phyloP scores from a whole-genome alignment of 2,888 invertebrate genomes.

The Amorpha juglandis region DNA sequence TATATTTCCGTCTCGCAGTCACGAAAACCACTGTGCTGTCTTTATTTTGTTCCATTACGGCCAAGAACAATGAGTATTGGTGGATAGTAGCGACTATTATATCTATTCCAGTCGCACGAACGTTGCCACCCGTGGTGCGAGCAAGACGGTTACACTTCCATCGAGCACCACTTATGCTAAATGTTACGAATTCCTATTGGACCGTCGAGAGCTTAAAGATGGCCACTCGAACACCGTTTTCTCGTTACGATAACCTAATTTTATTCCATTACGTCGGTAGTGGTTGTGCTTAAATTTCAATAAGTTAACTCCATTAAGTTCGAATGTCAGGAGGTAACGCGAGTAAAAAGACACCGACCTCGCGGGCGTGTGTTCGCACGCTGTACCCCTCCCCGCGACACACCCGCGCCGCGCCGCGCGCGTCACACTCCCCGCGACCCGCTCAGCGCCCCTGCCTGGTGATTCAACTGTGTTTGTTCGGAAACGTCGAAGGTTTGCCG shows the following conservation, averaged over 20 bases:
- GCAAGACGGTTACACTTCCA: conserved; percentile 62
- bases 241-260: conserved; percentile 82
- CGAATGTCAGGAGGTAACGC: conserved; percentile 78
- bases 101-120: conserved; percentile 63
- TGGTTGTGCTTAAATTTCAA: conserved; percentile 79
- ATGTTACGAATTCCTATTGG: conserved; percentile 81
- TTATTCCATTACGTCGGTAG: conserved; percentile 73
- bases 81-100: conserved; percentile 69
- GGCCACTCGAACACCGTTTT: conserved; percentile 79
- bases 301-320: conserved; percentile 78
- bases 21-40: conserved; percentile 83
- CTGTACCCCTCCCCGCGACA: conserved; percentile 37
- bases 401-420: conserved; percentile 37
- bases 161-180: conserved; percentile 52
- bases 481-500: conserved; percentile 82
- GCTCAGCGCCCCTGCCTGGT: conserved; percentile 39
- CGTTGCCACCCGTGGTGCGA: conserved; percentile 41
- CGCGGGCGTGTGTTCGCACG: conserved; percentile 69
- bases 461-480: conserved; percentile 77
- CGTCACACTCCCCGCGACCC: conserved; percentile 36
- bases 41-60: conserved; percentile 83
- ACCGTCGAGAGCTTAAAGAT: conserved; percentile 77
- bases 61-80: conserved; percentile 82
- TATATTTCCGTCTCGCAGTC: conserved; percentile 75
- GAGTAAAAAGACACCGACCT: conserved; percentile 78